Base-by-base conservation (phyloP, 2,797 vertebrate genomes). In the Syngnathus acus region DNA sequence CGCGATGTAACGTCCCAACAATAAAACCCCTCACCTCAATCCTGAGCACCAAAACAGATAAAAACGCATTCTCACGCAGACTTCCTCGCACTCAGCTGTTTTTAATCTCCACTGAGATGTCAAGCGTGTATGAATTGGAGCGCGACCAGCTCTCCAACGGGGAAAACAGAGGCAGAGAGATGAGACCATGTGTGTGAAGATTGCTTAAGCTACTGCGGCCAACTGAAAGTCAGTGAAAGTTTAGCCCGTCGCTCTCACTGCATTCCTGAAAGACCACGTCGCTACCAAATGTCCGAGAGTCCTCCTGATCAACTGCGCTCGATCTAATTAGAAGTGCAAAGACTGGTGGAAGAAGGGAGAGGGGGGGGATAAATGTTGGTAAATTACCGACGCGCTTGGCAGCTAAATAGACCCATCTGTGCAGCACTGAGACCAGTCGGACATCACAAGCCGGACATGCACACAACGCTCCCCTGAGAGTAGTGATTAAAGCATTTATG, bases 341-440 rank as follows among this genome's bases (percentile, higher is more conserved):
- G 67, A 65, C 26, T 23, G 43, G 47, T 14, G 65, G 45, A 64
- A 73, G 58, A 13, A 13, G 42, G 11, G 2, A 13, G 42, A 0
- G 42, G 3, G 26, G 65, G 38, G 26, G 16, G 10, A 84, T 79
- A 75, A 84, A 83, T 71, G 76, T 81, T 83, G 73, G 83, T 88
- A 85, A 89, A 88, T 89, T 89, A 86, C 80, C 84, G 80, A 75
- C 81, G 75, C 80, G 83, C 72, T 82, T 88, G 82, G 82, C 82
- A 86, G 82, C 84, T 90, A 90, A 91, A 90, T 73, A 80, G 86
- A 86, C 74, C 88, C 89, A 90, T 88, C 87, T 91, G 89, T 84
- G 85, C 71, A 66, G 82, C 87, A 76, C 80, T 69, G 84, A 82
- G 80, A 83, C 80, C 83, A 82, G 85, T 87, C 80, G 81, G 83